Conservation (phyloP, 1,140 invertebrate species). For the Drosophila arawakana region DNA sequence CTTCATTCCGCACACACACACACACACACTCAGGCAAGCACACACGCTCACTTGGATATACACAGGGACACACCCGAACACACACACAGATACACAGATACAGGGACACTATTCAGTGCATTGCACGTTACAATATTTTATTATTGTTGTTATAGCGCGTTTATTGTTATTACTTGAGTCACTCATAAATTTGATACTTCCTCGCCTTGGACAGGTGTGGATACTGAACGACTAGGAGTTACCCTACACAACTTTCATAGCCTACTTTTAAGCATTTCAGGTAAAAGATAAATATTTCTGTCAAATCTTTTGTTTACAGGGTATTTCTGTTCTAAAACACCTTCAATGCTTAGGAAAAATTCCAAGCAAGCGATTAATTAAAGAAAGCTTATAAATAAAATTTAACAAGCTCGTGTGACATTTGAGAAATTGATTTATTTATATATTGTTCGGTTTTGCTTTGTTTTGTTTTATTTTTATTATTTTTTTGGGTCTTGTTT, state of each 20-base stretch:
- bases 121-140: conserved; percentile 42
- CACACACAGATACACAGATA: conserved; percentile 2
- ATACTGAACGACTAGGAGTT: background rate
- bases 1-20: conserved; percentile 52
- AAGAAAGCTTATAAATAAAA: conserved; percentile 1
- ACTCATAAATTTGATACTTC: conserved; percentile 14
- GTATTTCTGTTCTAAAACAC: conserved; percentile 6
- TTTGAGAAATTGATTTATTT: conserved; percentile 41
- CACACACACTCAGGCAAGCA: background rate
- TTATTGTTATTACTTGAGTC: conserved; percentile 42
- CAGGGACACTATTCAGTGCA: conserved; percentile 14
- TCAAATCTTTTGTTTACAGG: background rate
- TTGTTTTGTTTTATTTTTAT: conserved; percentile 42
- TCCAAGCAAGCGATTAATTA: conserved; percentile 9
- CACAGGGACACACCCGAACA: conserved; percentile 11
- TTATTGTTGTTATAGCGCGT: conserved; percentile 28
- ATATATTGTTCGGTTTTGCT: conserved; percentile 1
- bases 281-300: too few species aligned
- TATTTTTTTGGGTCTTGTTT: conserved; percentile 43
- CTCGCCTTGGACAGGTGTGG: background rate
- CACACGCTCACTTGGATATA: background rate
- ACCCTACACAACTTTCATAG: background rate
- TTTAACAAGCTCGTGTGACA: conserved; percentile 36
- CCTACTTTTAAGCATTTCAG: background rate
- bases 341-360: conserved; percentile 13